Conservation (phyloP, 2,113 vertebrate genomes). For the Phalacrocorax brasilianus region DNA sequence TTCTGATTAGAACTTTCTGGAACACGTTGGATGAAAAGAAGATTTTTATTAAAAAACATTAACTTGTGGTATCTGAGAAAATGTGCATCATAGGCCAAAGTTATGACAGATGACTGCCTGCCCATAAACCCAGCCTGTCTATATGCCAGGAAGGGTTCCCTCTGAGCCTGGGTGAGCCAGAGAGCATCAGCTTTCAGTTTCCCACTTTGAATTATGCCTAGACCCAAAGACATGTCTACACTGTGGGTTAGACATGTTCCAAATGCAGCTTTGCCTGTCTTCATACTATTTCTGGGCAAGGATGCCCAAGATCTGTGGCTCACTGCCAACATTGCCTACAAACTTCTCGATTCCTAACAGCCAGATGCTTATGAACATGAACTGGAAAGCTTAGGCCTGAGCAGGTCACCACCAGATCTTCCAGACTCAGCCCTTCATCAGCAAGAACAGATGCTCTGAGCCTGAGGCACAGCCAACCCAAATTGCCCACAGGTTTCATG, state of each 20-base stretch:
- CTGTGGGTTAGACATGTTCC: background rate
- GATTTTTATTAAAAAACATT: constrained; percentile 24
- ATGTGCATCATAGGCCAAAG: constrained; percentile 1
- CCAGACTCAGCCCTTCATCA: background rate
- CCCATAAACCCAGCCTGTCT: background rate
- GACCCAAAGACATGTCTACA: background rate
- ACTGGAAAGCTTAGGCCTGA: background rate
- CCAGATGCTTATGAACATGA: background rate
- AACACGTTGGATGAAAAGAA: background rate
- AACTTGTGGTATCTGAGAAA: constrained; percentile 43
- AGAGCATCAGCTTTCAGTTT: constrained; percentile 12
- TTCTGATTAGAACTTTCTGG: constrained; percentile 10
- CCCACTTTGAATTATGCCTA: background rate
- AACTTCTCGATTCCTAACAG: background rate
- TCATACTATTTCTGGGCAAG: background rate
- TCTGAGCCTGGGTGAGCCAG: background rate
- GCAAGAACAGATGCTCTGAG: background rate
- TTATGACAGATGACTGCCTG: background rate
- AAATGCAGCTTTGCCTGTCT: background rate
- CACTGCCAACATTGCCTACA: background rate
- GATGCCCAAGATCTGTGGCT: background rate
- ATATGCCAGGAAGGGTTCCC: background rate
- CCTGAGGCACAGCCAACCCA: background rate
- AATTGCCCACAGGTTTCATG: background rate
- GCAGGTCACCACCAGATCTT: background rate